Conservation (phyloP, 1,140 invertebrate genomes). For the Dufourea novaeangliae region DNA sequence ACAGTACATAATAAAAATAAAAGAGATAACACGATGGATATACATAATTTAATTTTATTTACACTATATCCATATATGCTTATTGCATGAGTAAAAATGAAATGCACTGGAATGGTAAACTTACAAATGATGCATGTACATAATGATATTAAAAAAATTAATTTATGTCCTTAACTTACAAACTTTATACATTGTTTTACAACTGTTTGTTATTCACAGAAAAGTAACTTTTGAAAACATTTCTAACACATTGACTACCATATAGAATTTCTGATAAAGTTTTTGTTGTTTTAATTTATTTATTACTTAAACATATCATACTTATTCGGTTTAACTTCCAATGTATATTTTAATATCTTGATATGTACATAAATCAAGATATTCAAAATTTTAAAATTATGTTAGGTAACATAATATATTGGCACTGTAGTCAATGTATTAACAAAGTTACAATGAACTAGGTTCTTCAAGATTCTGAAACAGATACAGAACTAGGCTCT, state of each 20-base stretch:
- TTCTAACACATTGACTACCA: not conserved
- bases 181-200: conserved; percentile 9
- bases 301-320: not conserved
- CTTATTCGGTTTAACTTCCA: not conserved
- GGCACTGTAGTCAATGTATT: not conserved
- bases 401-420: not conserved
- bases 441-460: not conserved
- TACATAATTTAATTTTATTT: conserved; percentile 16
- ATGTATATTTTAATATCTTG: not conserved
- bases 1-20: too few relatives aligned
- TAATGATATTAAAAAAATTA: conserved; percentile 4
- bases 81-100: conserved; percentile 17
- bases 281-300: not conserved
- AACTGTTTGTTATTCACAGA: not conserved
- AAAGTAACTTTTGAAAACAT: not conserved
- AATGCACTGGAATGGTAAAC: conserved; percentile 1
- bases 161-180: conserved; percentile 19
- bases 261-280: not conserved
- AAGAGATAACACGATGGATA: not conserved
- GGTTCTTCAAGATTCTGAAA: conserved; percentile 29
- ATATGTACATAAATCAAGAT: too few relatives aligned
- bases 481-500: conserved; percentile 14
- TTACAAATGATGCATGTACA: conserved; percentile 21
- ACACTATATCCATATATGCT: conserved; percentile 5
- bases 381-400: not conserved